Evolutionary conservation across 2,888 invertebrate species (phyloP).

Genomic region (Hypena proboscidalis): DNA sequence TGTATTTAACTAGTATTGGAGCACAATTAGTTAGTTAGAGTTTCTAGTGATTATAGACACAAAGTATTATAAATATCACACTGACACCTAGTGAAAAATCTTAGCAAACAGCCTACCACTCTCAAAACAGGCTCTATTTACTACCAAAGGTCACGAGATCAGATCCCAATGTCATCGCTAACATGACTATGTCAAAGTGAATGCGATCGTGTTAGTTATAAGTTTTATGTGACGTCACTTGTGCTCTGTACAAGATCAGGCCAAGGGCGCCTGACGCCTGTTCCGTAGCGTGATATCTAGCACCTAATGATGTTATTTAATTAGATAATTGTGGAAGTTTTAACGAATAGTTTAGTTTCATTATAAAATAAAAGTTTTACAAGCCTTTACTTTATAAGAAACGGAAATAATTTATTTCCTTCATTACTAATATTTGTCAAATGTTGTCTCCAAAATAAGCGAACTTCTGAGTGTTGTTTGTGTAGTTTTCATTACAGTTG

Average conservation of each 20-base stretch:
- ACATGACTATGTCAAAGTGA: conserved; percentile 16
- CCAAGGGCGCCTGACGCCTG: conserved; percentile 54
- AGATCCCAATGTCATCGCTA: conserved; percentile 24
- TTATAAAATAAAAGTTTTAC: too few relatives aligned
- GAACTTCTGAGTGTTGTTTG: too few relatives aligned
- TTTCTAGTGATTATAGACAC: too few relatives aligned
- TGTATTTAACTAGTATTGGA: too few relatives aligned
- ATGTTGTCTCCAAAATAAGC: too few relatives aligned
- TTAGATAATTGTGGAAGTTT: conserved; percentile 8
- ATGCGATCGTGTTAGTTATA: conserved; percentile 34
- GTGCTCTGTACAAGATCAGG: conserved; percentile 57
- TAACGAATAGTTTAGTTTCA: neutral
- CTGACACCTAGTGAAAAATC: too few relatives aligned
- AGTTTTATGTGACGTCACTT: conserved; percentile 39
- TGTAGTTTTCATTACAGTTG: too few relatives aligned
- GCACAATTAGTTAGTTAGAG: too few relatives aligned
- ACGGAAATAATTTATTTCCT: too few relatives aligned
- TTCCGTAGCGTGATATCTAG: conserved; percentile 27
- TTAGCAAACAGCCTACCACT: neutral
- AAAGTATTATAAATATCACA: too few relatives aligned
- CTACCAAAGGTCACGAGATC: conserved; percentile 9
- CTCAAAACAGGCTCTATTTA: neutral
- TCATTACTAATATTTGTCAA: too few relatives aligned
- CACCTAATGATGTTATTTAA: conserved; percentile 26
- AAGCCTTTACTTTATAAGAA: too few relatives aligned